These are phyloP conservation scores for Drosophila gunungcola DNA, from an alignment of 1,140 invertebrate species.

Conservation along the genomic window DNA sequence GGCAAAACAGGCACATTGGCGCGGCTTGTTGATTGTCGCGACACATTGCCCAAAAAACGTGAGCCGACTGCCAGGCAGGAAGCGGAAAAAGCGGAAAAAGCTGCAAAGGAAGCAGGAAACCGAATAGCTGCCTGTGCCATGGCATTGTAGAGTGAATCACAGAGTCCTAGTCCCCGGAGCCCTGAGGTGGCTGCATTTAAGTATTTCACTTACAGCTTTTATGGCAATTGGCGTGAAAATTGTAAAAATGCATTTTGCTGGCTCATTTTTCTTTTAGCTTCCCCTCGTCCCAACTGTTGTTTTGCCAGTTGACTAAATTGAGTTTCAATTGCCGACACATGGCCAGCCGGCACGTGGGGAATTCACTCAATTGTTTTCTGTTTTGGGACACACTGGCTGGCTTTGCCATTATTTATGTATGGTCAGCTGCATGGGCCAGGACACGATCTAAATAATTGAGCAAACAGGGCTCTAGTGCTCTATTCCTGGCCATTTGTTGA, in stretches of 20 bases:
- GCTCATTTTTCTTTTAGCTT: constrained; percentile 38
- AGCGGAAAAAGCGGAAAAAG: neutral
- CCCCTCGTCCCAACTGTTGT: constrained; percentile 1
- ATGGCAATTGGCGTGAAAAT: constrained; percentile 82
- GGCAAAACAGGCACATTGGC: constrained; percentile 45
- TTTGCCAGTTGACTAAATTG: constrained; percentile 75
- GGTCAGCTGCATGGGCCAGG: constrained; percentile 40
- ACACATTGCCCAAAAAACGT: constrained; percentile 80
- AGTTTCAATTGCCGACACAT: constrained; percentile 81
- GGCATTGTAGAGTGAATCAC: constrained; percentile 27
- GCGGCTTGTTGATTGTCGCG: constrained; percentile 77
- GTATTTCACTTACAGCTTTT: constrained; percentile 81
- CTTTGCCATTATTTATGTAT: constrained; percentile 68
- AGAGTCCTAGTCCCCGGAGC: constrained; percentile 30
- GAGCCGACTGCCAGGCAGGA: constrained; percentile 60
- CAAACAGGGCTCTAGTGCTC: constrained; percentile 26
- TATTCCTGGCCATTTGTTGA: constrained; percentile 31
- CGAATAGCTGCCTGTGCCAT: neutral
- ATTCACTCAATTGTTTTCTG: constrained; percentile 72
- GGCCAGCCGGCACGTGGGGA: constrained; percentile 70
- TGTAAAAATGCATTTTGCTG: constrained; percentile 76
- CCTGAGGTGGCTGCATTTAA: constrained; percentile 65
- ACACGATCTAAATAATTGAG: constrained; percentile 70
- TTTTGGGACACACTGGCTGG: constrained; percentile 53
- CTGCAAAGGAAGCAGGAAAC: constrained; percentile 32